Conservation (phyloP, 2,888 invertebrate species). For the Apamea monoglypha region DNA sequence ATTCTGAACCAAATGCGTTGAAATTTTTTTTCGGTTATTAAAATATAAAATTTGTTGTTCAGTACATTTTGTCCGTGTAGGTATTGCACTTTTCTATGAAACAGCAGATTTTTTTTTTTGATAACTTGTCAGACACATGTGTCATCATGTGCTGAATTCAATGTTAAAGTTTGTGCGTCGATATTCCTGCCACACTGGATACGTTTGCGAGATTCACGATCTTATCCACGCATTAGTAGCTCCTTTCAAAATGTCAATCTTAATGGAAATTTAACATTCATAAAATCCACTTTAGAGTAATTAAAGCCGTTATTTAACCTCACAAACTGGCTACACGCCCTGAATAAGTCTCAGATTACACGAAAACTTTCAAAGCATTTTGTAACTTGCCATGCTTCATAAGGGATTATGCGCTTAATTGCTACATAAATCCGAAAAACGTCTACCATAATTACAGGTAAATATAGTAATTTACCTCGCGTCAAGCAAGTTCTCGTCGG, state of each 20-base stretch:
- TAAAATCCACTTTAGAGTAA: conserved; percentile 50
- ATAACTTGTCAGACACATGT: no score
- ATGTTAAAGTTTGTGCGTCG: no score
- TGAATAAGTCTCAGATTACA: conserved; percentile 70
- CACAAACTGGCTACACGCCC: conserved; percentile 49
- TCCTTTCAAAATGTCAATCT: conserved; percentile 55
- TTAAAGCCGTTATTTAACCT: conserved; percentile 61
- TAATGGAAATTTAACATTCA: conserved; percentile 42
- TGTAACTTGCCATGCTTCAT: conserved; percentile 70
- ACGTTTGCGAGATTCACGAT: conserved; percentile 18
- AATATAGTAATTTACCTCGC: conserved; percentile 76
- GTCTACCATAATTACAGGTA: conserved; percentile 75
- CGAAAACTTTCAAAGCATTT: conserved; percentile 70
- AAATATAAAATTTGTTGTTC: no score
- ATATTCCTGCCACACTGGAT: background rate
- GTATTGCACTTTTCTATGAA: background rate
- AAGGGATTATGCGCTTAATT: conserved; percentile 74
- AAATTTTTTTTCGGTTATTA: no score
- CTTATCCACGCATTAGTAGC: conserved; percentile 26
- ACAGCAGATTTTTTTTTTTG: background rate
- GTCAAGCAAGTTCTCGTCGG: conserved; percentile 60
- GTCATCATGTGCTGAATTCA: no score
- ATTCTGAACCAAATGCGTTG: no score
- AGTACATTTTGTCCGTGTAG: no score
- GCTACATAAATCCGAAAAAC: conserved; percentile 78